Percentiles rank a stretch among this genome's conserved stretches.
phyloP scores from a whole-genome alignment of 2,797 vertebrate genomes.

The Sus cebifrons region DNA sequence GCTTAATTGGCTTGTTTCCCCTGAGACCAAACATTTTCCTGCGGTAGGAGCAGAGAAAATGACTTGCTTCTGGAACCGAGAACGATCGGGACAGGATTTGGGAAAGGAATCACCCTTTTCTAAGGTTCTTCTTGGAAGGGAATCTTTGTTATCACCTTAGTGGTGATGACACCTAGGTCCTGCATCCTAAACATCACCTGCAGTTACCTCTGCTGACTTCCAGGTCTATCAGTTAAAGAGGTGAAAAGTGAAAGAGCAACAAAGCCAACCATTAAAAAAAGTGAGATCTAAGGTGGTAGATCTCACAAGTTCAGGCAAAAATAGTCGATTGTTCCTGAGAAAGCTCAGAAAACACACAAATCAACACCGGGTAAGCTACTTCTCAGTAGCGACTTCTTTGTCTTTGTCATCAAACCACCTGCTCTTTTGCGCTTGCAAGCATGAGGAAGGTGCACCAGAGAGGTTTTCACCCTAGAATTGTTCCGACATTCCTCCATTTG shows the following conservation, averaged over 20 bases:
- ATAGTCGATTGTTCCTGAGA: neutral
- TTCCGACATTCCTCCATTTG: neutral
- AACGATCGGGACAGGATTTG: neutral
- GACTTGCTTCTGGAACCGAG: conserved; percentile 63
- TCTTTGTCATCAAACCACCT: neutral
- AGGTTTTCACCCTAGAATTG: neutral
- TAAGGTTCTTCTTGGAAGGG: conserved; percentile 61
- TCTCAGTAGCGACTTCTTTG: neutral
- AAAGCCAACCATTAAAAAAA: neutral
- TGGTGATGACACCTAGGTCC: neutral
- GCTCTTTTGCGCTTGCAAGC: neutral
- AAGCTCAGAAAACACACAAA: neutral
- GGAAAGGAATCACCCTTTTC: conserved; percentile 49
- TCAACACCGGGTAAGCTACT: neutral
- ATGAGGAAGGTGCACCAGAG: neutral
- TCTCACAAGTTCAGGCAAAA: conserved; percentile 9
- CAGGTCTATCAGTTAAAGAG: neutral
- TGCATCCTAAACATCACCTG: neutral
- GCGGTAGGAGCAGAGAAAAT: conserved; percentile 62
- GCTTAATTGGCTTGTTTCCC: conserved; percentile 78
- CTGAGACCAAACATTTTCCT: conserved; percentile 75
- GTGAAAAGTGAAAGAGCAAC: conserved; percentile 6
- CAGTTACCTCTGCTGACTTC: neutral
- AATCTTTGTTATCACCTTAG: neutral
- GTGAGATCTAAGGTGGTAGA: neutral